Base-by-base conservation (phyloP, 2,797 vertebrate genomes). In the Kryptolebias ocellatus region DNA sequence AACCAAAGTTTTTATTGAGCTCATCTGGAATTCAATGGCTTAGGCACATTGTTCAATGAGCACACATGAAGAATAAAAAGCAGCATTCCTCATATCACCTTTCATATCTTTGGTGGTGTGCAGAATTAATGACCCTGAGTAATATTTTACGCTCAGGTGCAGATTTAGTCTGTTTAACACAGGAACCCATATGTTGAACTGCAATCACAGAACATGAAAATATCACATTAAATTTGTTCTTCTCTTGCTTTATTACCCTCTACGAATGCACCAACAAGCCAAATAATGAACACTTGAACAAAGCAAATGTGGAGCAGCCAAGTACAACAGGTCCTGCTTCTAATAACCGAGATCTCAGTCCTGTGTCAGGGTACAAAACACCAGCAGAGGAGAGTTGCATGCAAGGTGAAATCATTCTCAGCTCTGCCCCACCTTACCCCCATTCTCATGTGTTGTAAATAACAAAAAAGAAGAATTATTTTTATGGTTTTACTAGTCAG, bases 401-500 rank as follows among this genome's bases (percentile, higher is more conserved):
- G 89, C 86, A 79, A 88, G 80, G 80, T 90, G 88, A 93, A 90
- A 91, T 92, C 83, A 90, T 83, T 87, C 76, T 77, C 70, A 67
- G 85, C 87, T 72, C 67, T 70, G 78, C 64, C 84, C 77, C 78
- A 81, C 77, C 78, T 80, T 75, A 50, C 66, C 72, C 11, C 39
- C 81, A 27, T 87, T 78, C 68, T 86, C 79, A 79, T 86, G 88
- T 91, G 89, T 79, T 89, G 84, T 62, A 77, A 90, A 90, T 89
- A 77, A 90, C 84, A 84, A 79, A 73, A 74, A 69, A 83, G 77
- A 80, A 87, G 72, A 89, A 85, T 90, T 87, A 59, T 83, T 90
- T 90, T 89, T 89, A 88, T 67, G 67, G 81, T 85, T 89, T 90
- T 89, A 92, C 89, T 90, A 89, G 92, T 90, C 87, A 88, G 90